phyloP scores from a whole-genome alignment of 2,113 vertebrate genomes.

The Athene cunicularia region DNA sequence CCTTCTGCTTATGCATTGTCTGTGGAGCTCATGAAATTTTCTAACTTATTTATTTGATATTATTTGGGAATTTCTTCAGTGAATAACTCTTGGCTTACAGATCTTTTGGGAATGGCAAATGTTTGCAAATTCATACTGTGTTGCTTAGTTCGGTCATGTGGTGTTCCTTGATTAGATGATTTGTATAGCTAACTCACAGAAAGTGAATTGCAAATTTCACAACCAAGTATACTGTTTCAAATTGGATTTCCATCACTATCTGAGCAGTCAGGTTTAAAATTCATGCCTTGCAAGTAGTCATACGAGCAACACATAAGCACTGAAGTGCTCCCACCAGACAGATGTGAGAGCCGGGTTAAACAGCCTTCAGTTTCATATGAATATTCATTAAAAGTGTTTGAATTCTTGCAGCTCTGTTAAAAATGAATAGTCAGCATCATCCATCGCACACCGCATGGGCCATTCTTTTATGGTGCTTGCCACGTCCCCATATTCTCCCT shows the following conservation, averaged over 20 bases:
- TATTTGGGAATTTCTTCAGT: neutral
- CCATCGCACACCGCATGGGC: neutral
- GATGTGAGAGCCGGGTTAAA: slow-evolving; percentile 52
- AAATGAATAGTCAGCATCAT: neutral
- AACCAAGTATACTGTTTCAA: neutral
- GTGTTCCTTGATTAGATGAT: slow-evolving; percentile 4
- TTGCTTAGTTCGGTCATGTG: neutral
- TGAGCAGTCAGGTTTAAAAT: slow-evolving; percentile 44
- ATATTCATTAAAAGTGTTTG: slow-evolving; percentile 40
- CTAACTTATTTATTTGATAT: neutral
- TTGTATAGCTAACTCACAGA: neutral
- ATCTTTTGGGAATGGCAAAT: neutral
- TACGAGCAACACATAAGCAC: neutral
- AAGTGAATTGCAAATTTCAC: neutral
- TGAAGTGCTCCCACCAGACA: slow-evolving; percentile 48
- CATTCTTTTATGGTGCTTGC: neutral
- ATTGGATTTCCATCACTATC: neutral
- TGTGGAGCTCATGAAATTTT: neutral
- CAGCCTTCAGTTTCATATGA: slow-evolving; percentile 8
- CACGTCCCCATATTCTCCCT: neutral
- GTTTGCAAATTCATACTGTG: neutral
- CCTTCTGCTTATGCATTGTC: neutral
- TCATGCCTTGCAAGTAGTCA: neutral
- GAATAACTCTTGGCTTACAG: neutral
- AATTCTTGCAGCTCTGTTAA: neutral